Evolutionary conservation across 1,140 invertebrate species (phyloP).

Genomic region (Camponotus floridanus): DNA sequence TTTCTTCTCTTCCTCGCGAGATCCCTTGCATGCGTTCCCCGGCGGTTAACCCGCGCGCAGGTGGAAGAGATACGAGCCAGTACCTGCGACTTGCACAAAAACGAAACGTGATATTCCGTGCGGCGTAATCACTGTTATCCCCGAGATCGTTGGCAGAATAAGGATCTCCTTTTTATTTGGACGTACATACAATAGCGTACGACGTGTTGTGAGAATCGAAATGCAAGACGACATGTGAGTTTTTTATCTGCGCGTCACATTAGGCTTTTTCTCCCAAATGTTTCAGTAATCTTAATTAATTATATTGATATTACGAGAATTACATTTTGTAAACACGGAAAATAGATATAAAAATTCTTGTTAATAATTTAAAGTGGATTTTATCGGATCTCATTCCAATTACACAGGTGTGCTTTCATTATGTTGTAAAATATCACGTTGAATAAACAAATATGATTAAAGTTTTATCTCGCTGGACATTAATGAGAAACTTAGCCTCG

Average conservation of each 20-base stretch:
- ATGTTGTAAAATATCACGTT: not conserved
- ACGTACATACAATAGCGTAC: constrained; percentile 27
- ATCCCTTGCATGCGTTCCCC: constrained; percentile 11
- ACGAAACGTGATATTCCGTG: constrained; percentile 56
- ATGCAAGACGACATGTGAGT: not conserved
- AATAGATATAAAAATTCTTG: not conserved
- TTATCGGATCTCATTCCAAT: not conserved
- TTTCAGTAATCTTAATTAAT: constrained; percentile 13
- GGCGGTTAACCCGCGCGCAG: constrained; percentile 47
- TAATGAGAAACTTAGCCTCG: not conserved
- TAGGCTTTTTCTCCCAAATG: not conserved
- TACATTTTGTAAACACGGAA: not conserved
- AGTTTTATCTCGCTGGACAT: not conserved
- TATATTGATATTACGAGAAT: not conserved
- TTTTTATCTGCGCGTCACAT: not conserved
- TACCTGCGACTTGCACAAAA: constrained; percentile 51
- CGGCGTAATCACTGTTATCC: constrained; percentile 57
- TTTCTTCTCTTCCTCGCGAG: constrained; percentile 48
- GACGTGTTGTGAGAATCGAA: not conserved
- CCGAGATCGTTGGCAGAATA: not conserved
- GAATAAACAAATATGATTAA: constrained; percentile 30
- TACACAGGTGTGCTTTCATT: not conserved
- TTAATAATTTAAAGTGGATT: not conserved
- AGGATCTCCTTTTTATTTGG: constrained; percentile 35
- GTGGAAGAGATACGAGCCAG: constrained; percentile 58